Conservation (phyloP, 1,140 invertebrate species). For the Drosophila suzukii region DNA sequence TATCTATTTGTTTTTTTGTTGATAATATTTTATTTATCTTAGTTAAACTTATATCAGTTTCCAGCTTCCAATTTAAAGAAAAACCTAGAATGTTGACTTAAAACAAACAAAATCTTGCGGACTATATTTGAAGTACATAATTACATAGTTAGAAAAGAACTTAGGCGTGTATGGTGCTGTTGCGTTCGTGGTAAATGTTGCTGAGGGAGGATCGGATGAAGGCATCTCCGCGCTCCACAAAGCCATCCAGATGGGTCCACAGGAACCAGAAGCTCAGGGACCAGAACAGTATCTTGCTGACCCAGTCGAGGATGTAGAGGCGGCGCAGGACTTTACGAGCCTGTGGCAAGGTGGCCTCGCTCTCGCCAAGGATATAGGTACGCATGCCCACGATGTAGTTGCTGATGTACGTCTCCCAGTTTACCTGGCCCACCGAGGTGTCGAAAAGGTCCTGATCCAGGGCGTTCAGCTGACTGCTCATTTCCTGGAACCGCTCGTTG, state of each 20-base stretch:
- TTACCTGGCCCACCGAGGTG: constrained; percentile 86
- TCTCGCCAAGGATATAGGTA: constrained; percentile 91
- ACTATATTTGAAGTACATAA: constrained; percentile 41
- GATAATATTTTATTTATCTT: too few species aligned
- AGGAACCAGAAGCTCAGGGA: constrained; percentile 82
- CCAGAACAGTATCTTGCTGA: constrained; percentile 81
- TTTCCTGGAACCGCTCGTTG: constrained; percentile 88
- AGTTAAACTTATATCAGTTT: not conserved
- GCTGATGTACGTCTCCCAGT: constrained; percentile 89
- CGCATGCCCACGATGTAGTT: constrained; percentile 90
- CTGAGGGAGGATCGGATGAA: constrained; percentile 63
- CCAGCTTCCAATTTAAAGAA: constrained; percentile 2
- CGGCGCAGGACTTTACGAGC: constrained; percentile 87
- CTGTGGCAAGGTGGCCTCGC: constrained; percentile 90
- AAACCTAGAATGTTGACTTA: constrained; percentile 7
- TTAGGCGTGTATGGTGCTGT: constrained; percentile 59
- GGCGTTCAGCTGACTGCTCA: constrained; percentile 87
- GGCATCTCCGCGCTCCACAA: constrained; percentile 68
- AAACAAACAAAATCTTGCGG: constrained; percentile 29
- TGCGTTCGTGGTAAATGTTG: constrained; percentile 63
- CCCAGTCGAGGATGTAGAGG: constrained; percentile 86
- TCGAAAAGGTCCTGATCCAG: constrained; percentile 87
- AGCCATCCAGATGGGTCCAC: constrained; percentile 78
- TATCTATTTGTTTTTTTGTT: not conserved
- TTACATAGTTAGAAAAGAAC: constrained; percentile 18